Base-by-base conservation (phyloP, 2,797 vertebrate species). In the Notoglanidium macrostoma region DNA sequence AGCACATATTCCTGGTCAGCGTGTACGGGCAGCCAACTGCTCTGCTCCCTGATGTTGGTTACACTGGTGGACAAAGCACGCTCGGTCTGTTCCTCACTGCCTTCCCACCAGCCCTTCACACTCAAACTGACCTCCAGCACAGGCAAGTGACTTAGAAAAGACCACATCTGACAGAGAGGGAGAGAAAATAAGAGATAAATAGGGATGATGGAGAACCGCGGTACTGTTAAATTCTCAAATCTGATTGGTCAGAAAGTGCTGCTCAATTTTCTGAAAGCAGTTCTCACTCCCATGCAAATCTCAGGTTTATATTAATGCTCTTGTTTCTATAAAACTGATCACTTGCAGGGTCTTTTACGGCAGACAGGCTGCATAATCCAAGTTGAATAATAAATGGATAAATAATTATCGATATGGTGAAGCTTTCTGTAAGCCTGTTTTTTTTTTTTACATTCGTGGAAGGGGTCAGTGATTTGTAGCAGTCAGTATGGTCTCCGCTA, bases 1-100 rank as follows among this genome's bases (percentile, higher is more conserved):
- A 99, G 97, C 84, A 99, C 97, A 86, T 99, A 99, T 93, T 99
- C 97, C 92, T 97, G 98, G 94, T 99, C 97, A 32, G 98, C 97
- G 12, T 97, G 97, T 88, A 99, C 93, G 0, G 88, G 92, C 92
- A 98, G 92, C 98, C 98, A 99, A 90, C 92, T 96, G 92, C 93
- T 95, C 79, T 96, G 94, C 26, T 96, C 96, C 88, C 97, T 93
- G 0, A 92, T 87, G 90, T 94, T 94, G 32, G 92, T 84, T 74
- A 94, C 87, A 44, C 89, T 85, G 83, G 92, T 87, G 79, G 97
- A 95, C 35, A 99, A 89, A 63, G 88, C 91, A 0, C 94, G 93
- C 93, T 98, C 97, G 0, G 88, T 92, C 90, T 97, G 95, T 87
- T 95, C 91, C 90, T 93, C 93, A 83, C 90, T 85, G 0, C 95